A percentile compares a stretch with the other conserved stretches of the same genome.
phyloP scores from a whole-genome alignment of 2,888 invertebrate genomes.

The Tachina lurida region DNA sequence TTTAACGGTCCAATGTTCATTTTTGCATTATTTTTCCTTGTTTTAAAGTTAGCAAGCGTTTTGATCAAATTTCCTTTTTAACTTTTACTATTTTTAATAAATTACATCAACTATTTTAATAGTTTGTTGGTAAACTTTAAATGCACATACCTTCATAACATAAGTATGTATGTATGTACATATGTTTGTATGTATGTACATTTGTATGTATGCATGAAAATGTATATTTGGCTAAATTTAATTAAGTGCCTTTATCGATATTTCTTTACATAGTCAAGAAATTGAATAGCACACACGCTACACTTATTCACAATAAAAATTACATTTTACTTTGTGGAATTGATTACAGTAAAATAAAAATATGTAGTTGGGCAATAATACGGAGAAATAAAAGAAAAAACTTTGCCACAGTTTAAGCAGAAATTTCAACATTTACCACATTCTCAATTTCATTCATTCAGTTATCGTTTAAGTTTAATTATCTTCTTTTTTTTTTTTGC shows the following conservation, averaged over 20 bases:
- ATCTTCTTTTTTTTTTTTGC: slow-evolving; percentile 10
- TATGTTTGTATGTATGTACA: too few species aligned
- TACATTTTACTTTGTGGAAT: slow-evolving; percentile 13
- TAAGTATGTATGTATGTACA: too few species aligned
- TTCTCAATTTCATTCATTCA: slow-evolving; percentile 37
- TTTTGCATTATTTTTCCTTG: slow-evolving; percentile 11
- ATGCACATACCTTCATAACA: too few species aligned
- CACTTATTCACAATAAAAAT: not conserved
- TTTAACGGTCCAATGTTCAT: slow-evolving; percentile 2
- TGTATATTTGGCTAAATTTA: slow-evolving; percentile 3
- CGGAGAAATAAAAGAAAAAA: slow-evolving; percentile 40
- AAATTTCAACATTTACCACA: slow-evolving; percentile 64
- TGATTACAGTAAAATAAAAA: slow-evolving; percentile 29
- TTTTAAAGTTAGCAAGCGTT: slow-evolving; percentile 21
- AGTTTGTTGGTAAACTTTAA: too few species aligned
- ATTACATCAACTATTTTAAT: slow-evolving; percentile 20
- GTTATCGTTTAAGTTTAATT: slow-evolving; percentile 31
- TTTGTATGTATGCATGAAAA: not conserved
- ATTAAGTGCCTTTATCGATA: slow-evolving; percentile 21
- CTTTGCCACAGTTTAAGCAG: slow-evolving; percentile 54
- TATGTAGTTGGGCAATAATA: slow-evolving; percentile 2
- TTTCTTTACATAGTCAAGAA: slow-evolving; percentile 6
- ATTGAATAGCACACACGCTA: not conserved
- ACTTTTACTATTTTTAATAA: slow-evolving; percentile 6
- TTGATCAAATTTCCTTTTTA: slow-evolving; percentile 2